These are phyloP conservation scores for Nixonia krombeini DNA, from an alignment of 1,140 invertebrate species.

Conservation along the genomic window DNA sequence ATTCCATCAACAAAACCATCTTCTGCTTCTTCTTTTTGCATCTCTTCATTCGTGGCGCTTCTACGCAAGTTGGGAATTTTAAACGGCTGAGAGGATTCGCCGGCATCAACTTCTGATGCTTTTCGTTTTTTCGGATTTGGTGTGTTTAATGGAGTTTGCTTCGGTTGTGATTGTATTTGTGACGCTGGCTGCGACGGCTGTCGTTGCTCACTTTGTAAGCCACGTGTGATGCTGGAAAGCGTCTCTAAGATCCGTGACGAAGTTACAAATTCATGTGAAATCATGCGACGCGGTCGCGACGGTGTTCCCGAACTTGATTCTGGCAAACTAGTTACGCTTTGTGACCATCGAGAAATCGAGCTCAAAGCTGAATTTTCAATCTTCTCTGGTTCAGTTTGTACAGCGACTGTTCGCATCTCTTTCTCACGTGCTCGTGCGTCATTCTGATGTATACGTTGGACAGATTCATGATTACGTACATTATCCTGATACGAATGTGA, in stretches of 20 bases:
- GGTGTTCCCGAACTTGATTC: slow-evolving; percentile 48
- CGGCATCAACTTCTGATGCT: slow-evolving; percentile 48
- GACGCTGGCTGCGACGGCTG: too few species aligned
- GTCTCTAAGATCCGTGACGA: slow-evolving; percentile 66
- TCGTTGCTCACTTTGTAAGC: slow-evolving; percentile 40
- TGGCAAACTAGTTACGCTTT: slow-evolving; percentile 50
- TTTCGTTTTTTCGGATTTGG: slow-evolving; percentile 59
- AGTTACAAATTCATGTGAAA: slow-evolving; percentile 61
- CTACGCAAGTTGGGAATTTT: slow-evolving; percentile 54
- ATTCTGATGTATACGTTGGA: too few species aligned
- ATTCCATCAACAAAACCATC: slow-evolving; percentile 45
- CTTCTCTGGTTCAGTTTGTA: slow-evolving; percentile 32
- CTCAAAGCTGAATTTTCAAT: slow-evolving; percentile 45
- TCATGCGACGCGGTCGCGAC: slow-evolving; percentile 25
- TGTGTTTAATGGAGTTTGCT: not conserved
- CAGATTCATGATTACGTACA: slow-evolving; percentile 31
- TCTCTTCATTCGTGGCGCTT: slow-evolving; percentile 12
- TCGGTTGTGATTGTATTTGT: too few species aligned
- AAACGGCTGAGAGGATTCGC: slow-evolving; percentile 39
- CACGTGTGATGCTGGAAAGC: slow-evolving; percentile 58
- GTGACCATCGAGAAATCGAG: slow-evolving; percentile 62
- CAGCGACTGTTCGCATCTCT: not conserved
- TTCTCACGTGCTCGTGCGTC: slow-evolving; percentile 59
- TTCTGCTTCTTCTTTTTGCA: slow-evolving; percentile 26
- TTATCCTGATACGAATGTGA: slow-evolving; percentile 6